phyloP scores from a whole-genome alignment of 2,113 vertebrate species.

The Brachypteracias leptosomus region DNA sequence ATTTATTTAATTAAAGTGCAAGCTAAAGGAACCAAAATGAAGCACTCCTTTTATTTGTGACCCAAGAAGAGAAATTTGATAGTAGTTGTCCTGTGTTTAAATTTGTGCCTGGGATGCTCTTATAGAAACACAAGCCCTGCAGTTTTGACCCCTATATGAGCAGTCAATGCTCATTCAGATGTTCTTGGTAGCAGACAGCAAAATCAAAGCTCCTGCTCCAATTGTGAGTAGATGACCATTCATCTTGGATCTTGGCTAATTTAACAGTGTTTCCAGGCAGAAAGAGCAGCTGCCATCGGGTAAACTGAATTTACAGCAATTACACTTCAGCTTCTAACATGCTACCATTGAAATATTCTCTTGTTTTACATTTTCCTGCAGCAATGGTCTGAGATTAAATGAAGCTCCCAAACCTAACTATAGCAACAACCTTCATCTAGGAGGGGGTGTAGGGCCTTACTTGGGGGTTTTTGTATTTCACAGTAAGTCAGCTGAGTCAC shows the following conservation, averaged over 20 bases:
- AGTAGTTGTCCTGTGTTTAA: not conserved
- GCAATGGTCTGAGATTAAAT: not conserved
- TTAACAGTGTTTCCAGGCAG: not conserved
- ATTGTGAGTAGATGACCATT: not conserved
- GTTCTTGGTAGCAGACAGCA: not conserved
- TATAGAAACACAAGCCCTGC: not conserved
- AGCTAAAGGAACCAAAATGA: not conserved
- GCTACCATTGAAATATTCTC: not conserved
- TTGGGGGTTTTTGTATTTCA: not conserved
- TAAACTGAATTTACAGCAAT: not conserved
- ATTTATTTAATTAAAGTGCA: not conserved
- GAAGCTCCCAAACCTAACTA: not conserved
- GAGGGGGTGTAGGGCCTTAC: not conserved
- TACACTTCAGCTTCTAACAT: not conserved
- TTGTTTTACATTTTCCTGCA: not conserved
- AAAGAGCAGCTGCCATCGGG: not conserved
- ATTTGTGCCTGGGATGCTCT: not conserved
- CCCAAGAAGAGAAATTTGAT: not conserved
- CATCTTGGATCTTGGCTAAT: not conserved
- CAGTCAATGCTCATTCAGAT: not conserved
- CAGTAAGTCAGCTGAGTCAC: not conserved
- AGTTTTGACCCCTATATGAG: not conserved
- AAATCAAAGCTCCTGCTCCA: not conserved
- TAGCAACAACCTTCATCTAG: not conserved
- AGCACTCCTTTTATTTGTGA: not conserved